A percentile compares a stretch with the other conserved stretches of the same genome.
Conservation (phyloP, 2,888 invertebrate species). For the Oxytorus armatus region DNA sequence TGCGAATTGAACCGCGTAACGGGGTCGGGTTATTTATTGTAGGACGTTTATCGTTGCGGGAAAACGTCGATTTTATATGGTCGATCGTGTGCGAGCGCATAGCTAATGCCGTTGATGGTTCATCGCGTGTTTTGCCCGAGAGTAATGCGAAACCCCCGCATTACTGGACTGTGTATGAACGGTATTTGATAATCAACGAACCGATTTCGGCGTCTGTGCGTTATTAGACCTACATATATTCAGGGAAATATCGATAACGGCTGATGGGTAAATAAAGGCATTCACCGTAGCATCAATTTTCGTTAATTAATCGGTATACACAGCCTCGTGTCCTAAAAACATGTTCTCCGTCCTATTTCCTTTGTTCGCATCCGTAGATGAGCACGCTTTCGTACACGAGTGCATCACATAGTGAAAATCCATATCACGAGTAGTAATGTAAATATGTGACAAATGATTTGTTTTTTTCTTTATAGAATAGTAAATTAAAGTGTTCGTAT, state of each 20-base stretch:
- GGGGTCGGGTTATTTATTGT: neutral
- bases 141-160: slow-evolving; percentile 18
- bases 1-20: neutral
- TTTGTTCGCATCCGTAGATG: too few species aligned
- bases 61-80: slow-evolving; percentile 46
- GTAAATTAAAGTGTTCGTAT: too few species aligned
- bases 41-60: neutral
- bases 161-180: slow-evolving; percentile 17
- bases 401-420: too few species aligned
- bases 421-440: too few species aligned
- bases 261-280: neutral
- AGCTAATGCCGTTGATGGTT: slow-evolving; percentile 46
- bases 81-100: slow-evolving; percentile 17
- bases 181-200: slow-evolving; percentile 53
- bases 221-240: slow-evolving; percentile 10
- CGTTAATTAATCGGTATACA: neutral
- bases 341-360: too few species aligned
- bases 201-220: neutral
- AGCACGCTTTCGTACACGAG: too few species aligned
- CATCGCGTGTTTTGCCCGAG: slow-evolving; percentile 10
- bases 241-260: neutral
- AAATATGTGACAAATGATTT: too few species aligned
- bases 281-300: neutral
- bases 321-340: too few species aligned
- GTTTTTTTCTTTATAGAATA: too few species aligned